Conservation (phyloP, 1,140 invertebrate genomes). For the Dysdera silvatica region DNA sequence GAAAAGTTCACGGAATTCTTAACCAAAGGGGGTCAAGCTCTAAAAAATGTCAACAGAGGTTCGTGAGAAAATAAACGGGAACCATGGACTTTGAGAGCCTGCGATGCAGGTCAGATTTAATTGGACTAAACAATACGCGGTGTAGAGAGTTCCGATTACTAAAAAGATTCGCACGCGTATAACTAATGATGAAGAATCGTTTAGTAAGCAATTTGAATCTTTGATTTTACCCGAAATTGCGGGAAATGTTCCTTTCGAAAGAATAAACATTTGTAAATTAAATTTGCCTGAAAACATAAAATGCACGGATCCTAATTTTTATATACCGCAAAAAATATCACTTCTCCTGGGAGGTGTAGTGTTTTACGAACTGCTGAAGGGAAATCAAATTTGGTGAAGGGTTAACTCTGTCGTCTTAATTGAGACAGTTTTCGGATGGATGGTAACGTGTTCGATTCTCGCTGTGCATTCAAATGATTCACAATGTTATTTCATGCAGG, state of each 20-base stretch:
- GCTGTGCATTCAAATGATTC: not conserved
- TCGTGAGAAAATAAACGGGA: too few relatives aligned
- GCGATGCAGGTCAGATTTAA: not conserved
- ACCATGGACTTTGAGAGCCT: conserved; percentile 14
- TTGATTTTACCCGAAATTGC: not conserved
- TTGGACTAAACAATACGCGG: not conserved
- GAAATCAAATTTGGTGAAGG: not conserved
- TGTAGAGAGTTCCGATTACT: not conserved
- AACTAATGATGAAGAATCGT: not conserved
- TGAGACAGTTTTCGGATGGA: not conserved
- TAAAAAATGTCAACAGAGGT: too few relatives aligned
- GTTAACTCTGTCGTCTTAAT: not conserved
- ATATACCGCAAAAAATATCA: not conserved
- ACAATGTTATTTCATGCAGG: not conserved
- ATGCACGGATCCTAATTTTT: not conserved
- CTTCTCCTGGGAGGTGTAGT: not conserved
- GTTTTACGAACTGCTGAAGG: not conserved
- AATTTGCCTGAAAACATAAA: not conserved
- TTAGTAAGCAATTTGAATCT: conserved; percentile 30
- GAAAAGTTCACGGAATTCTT: too few relatives aligned
- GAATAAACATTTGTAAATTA: not conserved
- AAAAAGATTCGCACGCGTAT: not conserved
- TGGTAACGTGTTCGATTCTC: not conserved
- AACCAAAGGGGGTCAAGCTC: too few relatives aligned
- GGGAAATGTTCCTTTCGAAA: not conserved